Percentiles rank a stretch among this genome's conserved stretches.
Conservation (phyloP, 2,888 invertebrate genomes). For the Drosophila imparisetae region DNA sequence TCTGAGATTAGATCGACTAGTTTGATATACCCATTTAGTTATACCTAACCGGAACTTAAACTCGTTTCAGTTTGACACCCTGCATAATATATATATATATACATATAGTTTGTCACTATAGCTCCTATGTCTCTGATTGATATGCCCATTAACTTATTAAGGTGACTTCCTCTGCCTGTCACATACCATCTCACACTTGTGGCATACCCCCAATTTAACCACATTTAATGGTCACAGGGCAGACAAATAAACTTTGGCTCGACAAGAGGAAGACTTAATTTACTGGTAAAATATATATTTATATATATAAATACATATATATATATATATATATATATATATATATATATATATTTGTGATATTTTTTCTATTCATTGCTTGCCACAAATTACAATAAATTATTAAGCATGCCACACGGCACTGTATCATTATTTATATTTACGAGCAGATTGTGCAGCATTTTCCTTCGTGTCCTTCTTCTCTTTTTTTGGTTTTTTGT, state of each 20-base stretch:
- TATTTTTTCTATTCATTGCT: constrained; percentile 47
- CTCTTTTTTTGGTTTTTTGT: constrained; percentile 7
- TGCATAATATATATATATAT: background rate
- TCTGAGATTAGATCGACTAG: background rate
- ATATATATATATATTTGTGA: constrained; percentile 3
- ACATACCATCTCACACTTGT: too few relatives aligned
- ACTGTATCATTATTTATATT: constrained; percentile 65
- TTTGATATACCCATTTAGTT: background rate
- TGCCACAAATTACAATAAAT: constrained; percentile 76
- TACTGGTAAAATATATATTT: constrained; percentile 35
- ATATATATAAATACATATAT: background rate
- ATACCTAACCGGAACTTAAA: background rate
- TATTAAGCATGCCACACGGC: constrained; percentile 63
- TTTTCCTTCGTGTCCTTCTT: constrained; percentile 33
- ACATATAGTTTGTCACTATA: background rate
- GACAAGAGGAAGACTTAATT: constrained; percentile 56
- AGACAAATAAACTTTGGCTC: constrained; percentile 9
- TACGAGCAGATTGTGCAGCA: constrained; percentile 37
- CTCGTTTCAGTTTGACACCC: background rate
- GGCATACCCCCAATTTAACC: background rate
- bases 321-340: constrained; percentile 4
- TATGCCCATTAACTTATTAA: background rate
- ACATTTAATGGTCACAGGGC: constrained; percentile 15
- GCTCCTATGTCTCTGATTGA: background rate
- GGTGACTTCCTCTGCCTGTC: background rate